A percentile compares a stretch with the other conserved stretches of the same genome.
These are phyloP conservation scores for Clarias platycephalus DNA, from an alignment of 2,797 vertebrate genomes.

Conservation along the genomic window DNA sequence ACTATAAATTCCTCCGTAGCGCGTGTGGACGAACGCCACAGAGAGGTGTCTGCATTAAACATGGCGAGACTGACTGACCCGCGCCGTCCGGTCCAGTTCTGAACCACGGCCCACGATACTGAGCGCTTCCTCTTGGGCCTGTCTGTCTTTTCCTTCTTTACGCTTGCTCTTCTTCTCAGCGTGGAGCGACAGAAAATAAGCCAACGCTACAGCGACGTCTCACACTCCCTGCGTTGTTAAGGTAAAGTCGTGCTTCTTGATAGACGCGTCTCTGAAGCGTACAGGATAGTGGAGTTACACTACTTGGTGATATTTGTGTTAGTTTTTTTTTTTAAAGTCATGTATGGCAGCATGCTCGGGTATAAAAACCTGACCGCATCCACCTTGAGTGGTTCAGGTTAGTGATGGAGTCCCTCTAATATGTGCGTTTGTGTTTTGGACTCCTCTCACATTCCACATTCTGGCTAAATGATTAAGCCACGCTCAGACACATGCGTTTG, in stretches of 20 bases:
- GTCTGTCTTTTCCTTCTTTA: constrained; percentile 55
- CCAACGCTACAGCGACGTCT: constrained; percentile 5
- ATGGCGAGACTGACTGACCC: neutral
- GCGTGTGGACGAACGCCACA: neutral
- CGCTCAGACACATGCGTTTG: constrained; percentile 54
- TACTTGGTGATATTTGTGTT: too few relatives aligned
- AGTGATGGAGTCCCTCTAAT: constrained; percentile 73
- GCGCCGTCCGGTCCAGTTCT: neutral
- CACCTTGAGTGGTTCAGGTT: constrained; percentile 43
- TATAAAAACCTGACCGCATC: neutral
- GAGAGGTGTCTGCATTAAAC: neutral
- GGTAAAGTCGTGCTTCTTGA: constrained; percentile 42
- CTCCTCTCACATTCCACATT: constrained; percentile 82
- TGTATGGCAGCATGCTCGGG: neutral
- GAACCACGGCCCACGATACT: neutral
- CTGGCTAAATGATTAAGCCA: constrained; percentile 73
- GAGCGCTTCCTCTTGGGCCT: constrained; percentile 45
- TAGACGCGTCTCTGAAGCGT: neutral
- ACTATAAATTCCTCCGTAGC: neutral
- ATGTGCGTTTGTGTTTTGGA: constrained; percentile 72
- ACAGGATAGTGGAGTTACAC: neutral
- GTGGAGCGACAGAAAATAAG: constrained; percentile 45
- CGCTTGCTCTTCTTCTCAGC: constrained; percentile 31
- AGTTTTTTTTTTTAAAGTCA: neutral
- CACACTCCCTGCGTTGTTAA: constrained; percentile 9